Evolutionary conservation across 1,140 invertebrate genomes (phyloP), one percentile per base, ranked within the genome.

Genomic region (Bombus waltoni): DNA sequence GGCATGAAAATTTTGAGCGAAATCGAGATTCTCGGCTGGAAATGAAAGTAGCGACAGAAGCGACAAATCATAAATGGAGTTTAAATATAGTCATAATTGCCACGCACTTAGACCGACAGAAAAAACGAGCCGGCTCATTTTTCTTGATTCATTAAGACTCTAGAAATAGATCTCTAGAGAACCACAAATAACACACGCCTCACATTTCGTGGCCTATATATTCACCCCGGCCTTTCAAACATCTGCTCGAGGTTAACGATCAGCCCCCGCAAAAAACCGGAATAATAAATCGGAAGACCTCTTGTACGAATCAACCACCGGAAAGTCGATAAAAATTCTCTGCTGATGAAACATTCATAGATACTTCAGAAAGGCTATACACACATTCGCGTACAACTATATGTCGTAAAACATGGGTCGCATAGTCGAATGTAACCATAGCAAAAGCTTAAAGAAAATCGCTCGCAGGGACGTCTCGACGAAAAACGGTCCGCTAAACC

Each of bases 371-470:
- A 53, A 53, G 35, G 15, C 13, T 28, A n/a, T 2, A 57, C 44
- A 35, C 47, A 38, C 22, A 13, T n/a, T 2, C 40, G 8, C n/a
- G 28, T 28, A 22, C n/a, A 47, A 6, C 9, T 22, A 13, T 15
- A 47, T 18, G 44, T 28, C 8, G 35, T 59, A 10, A 28, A 62
- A 40, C 22, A 25, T 70, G 10, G 11, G 22, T 40, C 68, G 38
- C 62, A n/a, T 28, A 62, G 38, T 40, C 75, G 53, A 47, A 10
- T n/a, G 42, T 47, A 62, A 62, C 28, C 28, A 3, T 73, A 8
- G 32, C 32, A 44, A 42, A 70, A 40, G 65, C 38, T 70, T 57
- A 44, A 83, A 77, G 82, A 68, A 78, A 68, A 53, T 65, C 59
- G 32, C 28, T 47, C 53, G 22, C 57, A 40, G 15, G 8, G n/a